Conservation (phyloP, 1,140 invertebrate genomes). For the Drepana arcuata region DNA sequence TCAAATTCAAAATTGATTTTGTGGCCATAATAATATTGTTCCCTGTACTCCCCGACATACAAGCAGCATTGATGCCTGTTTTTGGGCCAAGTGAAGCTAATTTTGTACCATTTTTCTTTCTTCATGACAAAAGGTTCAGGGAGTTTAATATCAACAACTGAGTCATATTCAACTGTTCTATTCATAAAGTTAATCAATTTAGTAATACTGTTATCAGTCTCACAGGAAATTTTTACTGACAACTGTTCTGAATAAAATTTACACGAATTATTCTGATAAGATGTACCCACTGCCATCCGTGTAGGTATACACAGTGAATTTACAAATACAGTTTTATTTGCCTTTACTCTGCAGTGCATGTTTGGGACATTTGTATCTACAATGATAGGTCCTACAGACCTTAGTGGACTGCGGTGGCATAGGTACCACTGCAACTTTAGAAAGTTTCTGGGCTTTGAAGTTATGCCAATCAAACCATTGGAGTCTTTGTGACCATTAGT, state of each 20-base stretch:
- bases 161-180: conserved; percentile 51
- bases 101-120: conserved; percentile 59
- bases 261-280: conserved; percentile 32
- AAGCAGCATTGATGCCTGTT: conserved; percentile 34
- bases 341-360: conserved; percentile 47
- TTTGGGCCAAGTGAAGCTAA: conserved; percentile 54
- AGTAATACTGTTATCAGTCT: conserved; percentile 40
- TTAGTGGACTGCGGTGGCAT: conserved; percentile 50
- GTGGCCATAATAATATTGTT: conserved; percentile 35
- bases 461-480: conserved; percentile 10
- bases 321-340: conserved; percentile 60
- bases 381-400: conserved; percentile 47
- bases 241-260: conserved; percentile 57
- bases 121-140: conserved; percentile 49
- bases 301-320: conserved; percentile 59
- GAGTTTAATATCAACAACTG: conserved; percentile 49
- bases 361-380: conserved; percentile 41
- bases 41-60: conserved; percentile 54
- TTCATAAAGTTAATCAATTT: conserved; percentile 38
- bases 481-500: conserved; percentile 11
- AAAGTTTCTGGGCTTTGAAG: conserved; percentile 23
- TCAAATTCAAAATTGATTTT: conserved; percentile 59
- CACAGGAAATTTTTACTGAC: conserved; percentile 37
- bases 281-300: conserved; percentile 45
- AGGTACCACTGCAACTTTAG: conserved; percentile 50